A percentile compares a stretch with the other conserved stretches of the same genome.
phyloP scores from a whole-genome alignment of 2,888 invertebrate genomes.

The Criorhina ranunculi region DNA sequence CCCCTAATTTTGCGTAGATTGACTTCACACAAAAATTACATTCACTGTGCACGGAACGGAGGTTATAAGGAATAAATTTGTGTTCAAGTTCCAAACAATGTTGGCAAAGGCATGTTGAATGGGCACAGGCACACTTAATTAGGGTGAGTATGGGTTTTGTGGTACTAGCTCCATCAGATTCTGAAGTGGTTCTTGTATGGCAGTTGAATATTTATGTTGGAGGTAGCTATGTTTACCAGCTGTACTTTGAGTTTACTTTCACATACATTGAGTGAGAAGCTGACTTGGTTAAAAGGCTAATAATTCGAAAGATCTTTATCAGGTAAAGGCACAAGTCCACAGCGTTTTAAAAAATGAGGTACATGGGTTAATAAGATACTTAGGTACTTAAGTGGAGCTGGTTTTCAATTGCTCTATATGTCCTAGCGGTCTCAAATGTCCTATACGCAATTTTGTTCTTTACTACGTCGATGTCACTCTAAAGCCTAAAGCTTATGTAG shows the following conservation, averaged over 20 bases:
- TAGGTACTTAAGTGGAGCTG: too few species aligned
- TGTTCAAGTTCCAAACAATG: conserved; percentile 33
- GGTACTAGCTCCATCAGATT: conserved; percentile 26
- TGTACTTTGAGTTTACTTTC: conserved; percentile 49
- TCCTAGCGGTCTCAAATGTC: too few species aligned
- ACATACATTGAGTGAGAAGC: neutral
- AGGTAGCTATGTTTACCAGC: conserved; percentile 13
- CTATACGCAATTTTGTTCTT: too few species aligned
- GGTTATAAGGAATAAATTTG: conserved; percentile 52
- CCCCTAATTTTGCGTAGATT: conserved; percentile 79
- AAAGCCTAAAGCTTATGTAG: too few species aligned
- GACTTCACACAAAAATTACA: conserved; percentile 77
- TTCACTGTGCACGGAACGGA: conserved; percentile 76
- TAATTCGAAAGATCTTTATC: too few species aligned
- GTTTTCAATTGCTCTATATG: too few species aligned
- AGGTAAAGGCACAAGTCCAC: too few species aligned
- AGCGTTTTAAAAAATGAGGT: too few species aligned
- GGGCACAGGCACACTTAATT: conserved; percentile 70
- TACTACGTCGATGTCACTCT: too few species aligned
- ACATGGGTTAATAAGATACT: too few species aligned
- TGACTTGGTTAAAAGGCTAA: neutral
- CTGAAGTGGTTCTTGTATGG: conserved; percentile 22
- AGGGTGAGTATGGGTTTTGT: conserved; percentile 63
- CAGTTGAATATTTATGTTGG: conserved; percentile 48
- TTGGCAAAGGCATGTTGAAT: conserved; percentile 47